Evolutionary conservation across 2,113 vertebrate species (phyloP).

Genomic region (Trinectes maculatus): DNA sequence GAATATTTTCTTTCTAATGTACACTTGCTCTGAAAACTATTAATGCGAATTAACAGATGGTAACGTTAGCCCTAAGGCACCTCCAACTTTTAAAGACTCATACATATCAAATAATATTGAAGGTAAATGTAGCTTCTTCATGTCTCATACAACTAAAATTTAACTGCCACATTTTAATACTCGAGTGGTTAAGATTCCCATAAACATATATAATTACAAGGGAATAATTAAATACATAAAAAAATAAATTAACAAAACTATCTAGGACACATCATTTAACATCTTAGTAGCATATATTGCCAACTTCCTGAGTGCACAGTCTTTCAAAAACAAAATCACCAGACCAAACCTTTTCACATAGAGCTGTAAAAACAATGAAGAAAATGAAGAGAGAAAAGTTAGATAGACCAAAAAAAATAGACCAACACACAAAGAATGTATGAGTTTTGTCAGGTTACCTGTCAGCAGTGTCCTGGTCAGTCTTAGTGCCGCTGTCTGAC

Average conservation of each 20-base stretch:
- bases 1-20: background rate
- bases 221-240: constrained; percentile 55
- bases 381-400: background rate
- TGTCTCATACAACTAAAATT: background rate
- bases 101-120: background rate
- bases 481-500: constrained; percentile 45
- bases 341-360: constrained; percentile 53
- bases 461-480: constrained; percentile 66
- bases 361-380: constrained; percentile 57
- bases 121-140: background rate
- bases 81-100: background rate
- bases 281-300: background rate
- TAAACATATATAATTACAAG: constrained; percentile 44
- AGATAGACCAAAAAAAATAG: background rate
- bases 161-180: constrained; percentile 41
- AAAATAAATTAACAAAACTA: constrained; percentile 71
- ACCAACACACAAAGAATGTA: background rate
- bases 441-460: constrained; percentile 51
- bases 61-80: constrained; percentile 3
- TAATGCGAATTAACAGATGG: too few relatives aligned
- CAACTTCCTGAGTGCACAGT: constrained; percentile 53
- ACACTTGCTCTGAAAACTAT: background rate
- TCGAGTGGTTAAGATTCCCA: constrained; percentile 13
- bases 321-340: background rate
- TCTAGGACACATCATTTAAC: constrained; percentile 23